Evolutionary conservation across 2,888 invertebrate genomes (phyloP), one percentile per base, ranked within the genome.

Genomic region (Himalopsyche tibetana): DNA sequence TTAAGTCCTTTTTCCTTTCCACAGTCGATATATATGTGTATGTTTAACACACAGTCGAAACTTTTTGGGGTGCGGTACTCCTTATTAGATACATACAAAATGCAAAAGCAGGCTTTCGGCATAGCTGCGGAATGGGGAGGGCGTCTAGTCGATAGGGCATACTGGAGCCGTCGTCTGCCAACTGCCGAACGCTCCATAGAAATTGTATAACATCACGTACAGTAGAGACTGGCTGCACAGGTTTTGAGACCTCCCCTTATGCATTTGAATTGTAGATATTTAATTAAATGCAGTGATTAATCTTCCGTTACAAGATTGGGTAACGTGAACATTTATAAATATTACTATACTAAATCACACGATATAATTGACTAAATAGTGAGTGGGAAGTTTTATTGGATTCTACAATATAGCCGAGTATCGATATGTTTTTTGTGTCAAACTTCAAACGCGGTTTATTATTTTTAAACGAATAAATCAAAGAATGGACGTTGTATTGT

Each of bases 261-360:
- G 74, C 74, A 74, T 74, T 74, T 36, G 74, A 36, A 74, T 36
- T 38, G 74, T 74, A 36, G 74, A 36, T 74, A 36, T 74, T 74
- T 74, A 74, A 36, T 74, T 74, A 74, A 74, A 74, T 74, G 74
- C 74, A 36, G 12, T 74, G 74, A 74, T 74, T 74, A 74, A 74
- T 74, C 74, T 74, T 74, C 74, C 74, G 74, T 6, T 36, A 74
- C 15, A 38, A 15, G 74, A 74, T 74, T 74, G 74, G 74, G 5
- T 74, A 74, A 51, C 51, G 15, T 51, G 15, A 51, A 51, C 12
- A 15, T 42, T 45, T 51, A 51, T 15, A 15, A 51, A 51, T 45
- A 51, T 51, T 8, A 51, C 15, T 2, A 51, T 51, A 51, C 12
- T 15, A 51, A 12, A 51, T 15, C 51, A 51, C 15, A 51, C 9